Base-by-base conservation (phyloP, 1,140 invertebrate genomes). In the Hesperophylax magnus region DNA sequence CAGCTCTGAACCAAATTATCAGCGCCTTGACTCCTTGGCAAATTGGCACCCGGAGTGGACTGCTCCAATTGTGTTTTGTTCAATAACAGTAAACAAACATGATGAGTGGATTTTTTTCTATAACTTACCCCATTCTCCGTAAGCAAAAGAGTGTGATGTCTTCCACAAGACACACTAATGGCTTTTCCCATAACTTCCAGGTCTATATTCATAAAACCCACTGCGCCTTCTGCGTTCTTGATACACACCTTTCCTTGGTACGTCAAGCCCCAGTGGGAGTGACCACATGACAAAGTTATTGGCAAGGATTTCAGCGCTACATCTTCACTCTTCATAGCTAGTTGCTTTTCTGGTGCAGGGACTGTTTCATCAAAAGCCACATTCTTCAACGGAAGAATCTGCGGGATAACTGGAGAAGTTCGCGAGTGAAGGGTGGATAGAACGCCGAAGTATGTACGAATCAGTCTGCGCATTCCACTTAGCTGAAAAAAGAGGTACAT, bases 381-480 rank as follows among this genome's bases (percentile, higher is more conserved):
- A 27, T 65, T 34, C 18, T 31, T 60, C 20, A 31, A 5, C 0
- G 61, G 53, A 34, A 81, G 18, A 27, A 71, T 22, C 8, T 60
- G 76, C 58, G 81, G 61, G 14, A 75, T 27, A 17, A 47, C 20
- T 20, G 78, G 65, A 34, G 77, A 17, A 8, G 80, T 78, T n/a
- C 82, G 71, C 17, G 82, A 77, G 56, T 81, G 61, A 17, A 84
- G 53, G n/a, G 80, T 84, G 5, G 80, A 81, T 17, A 84, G 24
- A 9, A 84, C 78, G 17, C 82, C 80, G 53, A 84, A 84, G 71
- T 78, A 84, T 56, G 82, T 81, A 22, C 82, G 34, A 17, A 84
- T 84, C 3, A 84, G 56, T 80, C 82, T 79, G 5, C 82, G 80
- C 82, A 84, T 84, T 61, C 79, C 79, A 56, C 77, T 81, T 22